These are phyloP conservation scores for Megalonaias nervosa DNA, from an alignment of 1,140 invertebrate species.

Conservation along the genomic window DNA sequence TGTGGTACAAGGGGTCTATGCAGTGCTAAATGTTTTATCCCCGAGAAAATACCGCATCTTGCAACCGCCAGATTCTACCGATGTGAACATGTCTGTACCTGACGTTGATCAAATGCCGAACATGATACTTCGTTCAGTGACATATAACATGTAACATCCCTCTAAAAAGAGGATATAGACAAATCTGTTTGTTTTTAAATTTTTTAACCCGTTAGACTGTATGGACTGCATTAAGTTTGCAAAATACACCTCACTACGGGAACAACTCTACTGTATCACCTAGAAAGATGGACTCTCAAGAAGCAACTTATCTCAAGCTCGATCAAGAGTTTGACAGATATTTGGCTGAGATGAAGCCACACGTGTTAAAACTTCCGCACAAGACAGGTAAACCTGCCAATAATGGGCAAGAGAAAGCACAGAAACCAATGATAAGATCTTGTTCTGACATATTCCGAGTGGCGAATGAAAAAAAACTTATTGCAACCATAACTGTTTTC, in stretches of 20 bases:
- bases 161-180: neutral
- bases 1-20: neutral
- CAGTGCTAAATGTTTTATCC: neutral
- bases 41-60: neutral
- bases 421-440: too few species aligned
- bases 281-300: slow-evolving; percentile 29
- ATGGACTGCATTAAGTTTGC: neutral
- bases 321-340: slow-evolving; percentile 69
- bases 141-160: neutral
- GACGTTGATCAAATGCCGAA: neutral
- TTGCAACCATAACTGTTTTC: too few species aligned
- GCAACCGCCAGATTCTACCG: neutral
- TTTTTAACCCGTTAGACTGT: neutral
- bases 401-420: too few species aligned
- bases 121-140: neutral
- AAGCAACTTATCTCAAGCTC: slow-evolving; percentile 46
- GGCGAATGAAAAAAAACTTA: too few species aligned
- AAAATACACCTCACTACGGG: too few species aligned
- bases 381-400: slow-evolving; percentile 58
- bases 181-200: neutral
- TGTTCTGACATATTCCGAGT: too few species aligned
- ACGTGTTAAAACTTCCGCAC: slow-evolving; percentile 67
- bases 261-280: neutral
- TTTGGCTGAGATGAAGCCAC: slow-evolving; percentile 70
- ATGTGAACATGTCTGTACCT: neutral